Evolutionary conservation across 2,113 vertebrate species (phyloP), one percentile per base, ranked within the genome.

Genomic region (Mellivora capensis): DNA sequence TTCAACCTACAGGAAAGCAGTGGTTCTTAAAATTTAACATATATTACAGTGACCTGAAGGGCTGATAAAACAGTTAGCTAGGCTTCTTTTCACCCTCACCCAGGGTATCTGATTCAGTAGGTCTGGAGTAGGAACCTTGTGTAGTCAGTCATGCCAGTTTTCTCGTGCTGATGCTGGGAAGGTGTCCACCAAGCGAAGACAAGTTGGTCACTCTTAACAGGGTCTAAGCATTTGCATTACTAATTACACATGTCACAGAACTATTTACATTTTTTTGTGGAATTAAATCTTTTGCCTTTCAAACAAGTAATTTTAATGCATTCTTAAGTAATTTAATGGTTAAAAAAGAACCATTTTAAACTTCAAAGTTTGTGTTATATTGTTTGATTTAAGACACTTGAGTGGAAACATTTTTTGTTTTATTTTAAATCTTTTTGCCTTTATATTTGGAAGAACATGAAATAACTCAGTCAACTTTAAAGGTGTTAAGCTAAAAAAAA

Each of bases 401-500:
- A 79, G 57, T 95, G 20, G 49, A 98, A 95, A 93, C 67, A 61
- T 20, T 42, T 93, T 49, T 62, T 44, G 44, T 87, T 96, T 64
- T 81, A 67, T n/a, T 91, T 94, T 74, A 49, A 79, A 81, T 59
- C n/a, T 77, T 85, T 90, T 29, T 87, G 34, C n/a, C 34, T 64
- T 71, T 90, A 13, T 82, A 72, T 76, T 88, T 97, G 47, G 37
- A 91, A 86, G 47, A 89, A 69, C 27, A 82, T 77, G 17, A 76
- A 97, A 34, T 57, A 91, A 54, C 62, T 94, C 94, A 44, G 74
- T 71, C 74, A 96, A n/a, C 97, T 94, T 31, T 52, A 39, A 25
- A 83, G 29, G 44, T 96, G 31, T 97, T 91, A 86, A 52, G 3
- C 13, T 96, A 62, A 94, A 93, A 96, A 91, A 95, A 95, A 59